These are phyloP conservation scores for Cheilosia soror DNA, from an alignment of 2,888 invertebrate species.

Conservation along the genomic window DNA sequence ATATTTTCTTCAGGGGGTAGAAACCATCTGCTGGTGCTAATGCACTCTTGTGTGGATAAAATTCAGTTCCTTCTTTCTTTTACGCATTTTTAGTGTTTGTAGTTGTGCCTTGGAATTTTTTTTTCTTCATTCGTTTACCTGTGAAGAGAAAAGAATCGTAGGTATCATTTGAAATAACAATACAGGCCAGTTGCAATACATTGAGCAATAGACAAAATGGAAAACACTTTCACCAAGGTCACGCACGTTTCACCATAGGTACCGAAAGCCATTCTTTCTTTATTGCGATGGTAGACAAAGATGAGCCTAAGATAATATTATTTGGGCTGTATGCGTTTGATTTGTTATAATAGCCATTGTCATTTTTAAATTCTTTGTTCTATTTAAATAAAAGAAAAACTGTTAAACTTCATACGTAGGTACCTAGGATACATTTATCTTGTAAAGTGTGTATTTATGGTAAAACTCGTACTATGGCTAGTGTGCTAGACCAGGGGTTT, in stretches of 20 bases:
- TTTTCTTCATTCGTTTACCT: constrained; percentile 25
- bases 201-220: constrained; percentile 8
- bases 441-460: too few relatives aligned
- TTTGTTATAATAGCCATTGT: not conserved
- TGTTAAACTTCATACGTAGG: too few relatives aligned
- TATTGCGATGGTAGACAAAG: not conserved
- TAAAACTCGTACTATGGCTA: too few relatives aligned
- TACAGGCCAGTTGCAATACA: constrained; percentile 1
- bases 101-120: constrained; percentile 14
- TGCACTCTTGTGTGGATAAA: constrained; percentile 51
- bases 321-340: not conserved
- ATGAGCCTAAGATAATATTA: constrained; percentile 8
- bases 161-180: constrained; percentile 22
- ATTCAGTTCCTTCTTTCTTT: constrained; percentile 28
- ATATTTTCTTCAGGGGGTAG: constrained; percentile 1
- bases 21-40: constrained; percentile 50
- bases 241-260: not conserved
- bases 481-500: too few relatives aligned
- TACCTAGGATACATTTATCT: too few relatives aligned
- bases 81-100: not conserved
- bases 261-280: not conserved
- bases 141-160: constrained; percentile 11
- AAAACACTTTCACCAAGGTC: constrained; percentile 31
- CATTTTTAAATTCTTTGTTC: not conserved
- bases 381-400: too few relatives aligned